A percentile compares a stretch with the other conserved stretches of the same genome.
Conservation (phyloP, 2,113 vertebrate species). For the Gopherus evgoodei region DNA sequence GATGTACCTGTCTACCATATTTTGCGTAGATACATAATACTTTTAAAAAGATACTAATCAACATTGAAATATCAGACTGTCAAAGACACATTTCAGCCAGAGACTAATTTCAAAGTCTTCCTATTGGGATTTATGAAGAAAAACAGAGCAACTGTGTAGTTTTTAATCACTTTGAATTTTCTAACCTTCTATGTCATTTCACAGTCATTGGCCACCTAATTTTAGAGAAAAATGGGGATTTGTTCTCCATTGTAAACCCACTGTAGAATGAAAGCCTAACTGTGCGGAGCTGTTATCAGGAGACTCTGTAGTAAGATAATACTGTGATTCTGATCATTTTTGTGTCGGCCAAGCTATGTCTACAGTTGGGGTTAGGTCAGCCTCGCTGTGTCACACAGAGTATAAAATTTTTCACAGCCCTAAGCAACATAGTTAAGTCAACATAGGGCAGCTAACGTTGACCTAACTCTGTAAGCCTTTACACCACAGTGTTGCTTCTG, state of each 20-base stretch:
- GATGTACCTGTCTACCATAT: too few species aligned
- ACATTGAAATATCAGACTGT: neutral
- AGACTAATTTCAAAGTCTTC: neutral
- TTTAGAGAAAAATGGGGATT: neutral
- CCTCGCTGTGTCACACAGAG: too few species aligned
- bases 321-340: too few species aligned
- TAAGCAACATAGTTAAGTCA: too few species aligned
- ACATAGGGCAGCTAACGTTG: too few species aligned
- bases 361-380: too few species aligned
- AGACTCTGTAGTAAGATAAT: neutral
- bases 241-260: neutral
- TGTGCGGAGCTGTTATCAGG: neutral
- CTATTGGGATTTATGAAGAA: neutral
- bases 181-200: neutral
- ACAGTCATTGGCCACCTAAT: neutral
- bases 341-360: too few species aligned
- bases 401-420: too few species aligned
- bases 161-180: neutral
- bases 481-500: too few species aligned
- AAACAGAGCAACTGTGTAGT: neutral
- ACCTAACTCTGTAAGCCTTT: too few species aligned
- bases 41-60: neutral
- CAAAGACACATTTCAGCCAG: neutral
- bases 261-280: neutral
- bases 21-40: too few species aligned